Conservation (phyloP, 1,140 invertebrate species). For the Zaprionus ghesquierei region DNA sequence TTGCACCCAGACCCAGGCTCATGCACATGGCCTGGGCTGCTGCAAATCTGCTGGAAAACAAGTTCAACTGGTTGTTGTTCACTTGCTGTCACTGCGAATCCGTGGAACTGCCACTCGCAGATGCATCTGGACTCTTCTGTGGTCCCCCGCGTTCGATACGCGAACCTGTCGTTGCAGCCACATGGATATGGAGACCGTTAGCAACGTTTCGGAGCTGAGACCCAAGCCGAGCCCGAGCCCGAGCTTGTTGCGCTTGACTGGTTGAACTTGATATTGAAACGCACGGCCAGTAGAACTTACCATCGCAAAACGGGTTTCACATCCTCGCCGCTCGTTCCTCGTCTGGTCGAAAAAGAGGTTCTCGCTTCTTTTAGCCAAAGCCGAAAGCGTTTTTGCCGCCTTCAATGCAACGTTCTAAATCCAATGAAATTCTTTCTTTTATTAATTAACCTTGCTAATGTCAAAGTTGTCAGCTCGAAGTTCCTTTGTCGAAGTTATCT, state of each 20-base stretch:
- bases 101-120: constrained; percentile 48
- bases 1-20: no score
- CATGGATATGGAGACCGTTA: constrained; percentile 3
- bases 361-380: constrained; percentile 36
- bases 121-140: constrained; percentile 24
- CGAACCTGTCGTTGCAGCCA: constrained; percentile 56
- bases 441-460: constrained; percentile 34
- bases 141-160: constrained; percentile 48
- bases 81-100: constrained; percentile 62
- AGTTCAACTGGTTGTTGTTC: constrained; percentile 68
- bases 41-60: constrained; percentile 64
- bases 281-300: constrained; percentile 56
- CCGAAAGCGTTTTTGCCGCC: constrained; percentile 34
- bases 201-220: constrained; percentile 57
- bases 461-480: constrained; percentile 27
- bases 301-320: constrained; percentile 55
- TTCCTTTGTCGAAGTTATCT: constrained; percentile 25
- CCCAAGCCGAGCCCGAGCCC: constrained; percentile 8
- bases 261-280: constrained; percentile 78
- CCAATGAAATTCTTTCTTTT: constrained; percentile 43
- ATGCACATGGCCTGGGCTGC: constrained; percentile 33
- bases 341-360: constrained; percentile 1
- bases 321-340: neutral
- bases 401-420: constrained; percentile 32
- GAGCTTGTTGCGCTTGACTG: constrained; percentile 52